Conservation (phyloP, 1,140 invertebrate species). For the Drosophila willistoni region DNA sequence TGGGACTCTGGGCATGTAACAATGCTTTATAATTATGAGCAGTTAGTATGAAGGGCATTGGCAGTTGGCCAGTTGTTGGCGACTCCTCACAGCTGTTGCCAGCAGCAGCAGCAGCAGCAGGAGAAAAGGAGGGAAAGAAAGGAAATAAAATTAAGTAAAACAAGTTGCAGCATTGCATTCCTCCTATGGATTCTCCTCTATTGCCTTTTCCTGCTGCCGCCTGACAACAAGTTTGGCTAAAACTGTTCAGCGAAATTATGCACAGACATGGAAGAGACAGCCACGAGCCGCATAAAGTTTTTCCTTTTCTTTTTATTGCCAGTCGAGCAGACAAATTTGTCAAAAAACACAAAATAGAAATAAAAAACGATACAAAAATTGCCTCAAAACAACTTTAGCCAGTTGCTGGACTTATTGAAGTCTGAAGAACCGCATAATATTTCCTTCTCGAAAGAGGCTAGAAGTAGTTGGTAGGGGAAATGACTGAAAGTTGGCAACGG, state of each 20-base stretch:
- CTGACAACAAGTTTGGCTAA: slow-evolving; percentile 28
- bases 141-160: slow-evolving; percentile 18
- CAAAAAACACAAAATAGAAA: slow-evolving; percentile 7
- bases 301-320: slow-evolving; percentile 32
- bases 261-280: slow-evolving; percentile 40
- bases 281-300: slow-evolving; percentile 46
- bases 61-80: slow-evolving; percentile 44
- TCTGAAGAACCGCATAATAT: slow-evolving; percentile 36
- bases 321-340: slow-evolving; percentile 32
- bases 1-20: background rate
- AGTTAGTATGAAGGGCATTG: slow-evolving; percentile 47
- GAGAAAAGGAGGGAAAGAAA: slow-evolving; percentile 16
- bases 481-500: slow-evolving; percentile 32
- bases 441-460: slow-evolving; percentile 38
- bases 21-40: slow-evolving; percentile 69
- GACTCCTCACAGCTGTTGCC: slow-evolving; percentile 48
- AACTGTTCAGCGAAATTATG: slow-evolving; percentile 22
- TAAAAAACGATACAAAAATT: slow-evolving; percentile 28
- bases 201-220: too few relatives aligned
- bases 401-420: slow-evolving; percentile 34
- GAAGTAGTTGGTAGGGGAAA: background rate
- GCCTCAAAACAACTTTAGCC: slow-evolving; percentile 34
- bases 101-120: background rate
- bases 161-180: slow-evolving; percentile 22
- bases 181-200: slow-evolving; percentile 1